Base-by-base conservation (phyloP, 2,113 vertebrate genomes). In the Athene cunicularia region DNA sequence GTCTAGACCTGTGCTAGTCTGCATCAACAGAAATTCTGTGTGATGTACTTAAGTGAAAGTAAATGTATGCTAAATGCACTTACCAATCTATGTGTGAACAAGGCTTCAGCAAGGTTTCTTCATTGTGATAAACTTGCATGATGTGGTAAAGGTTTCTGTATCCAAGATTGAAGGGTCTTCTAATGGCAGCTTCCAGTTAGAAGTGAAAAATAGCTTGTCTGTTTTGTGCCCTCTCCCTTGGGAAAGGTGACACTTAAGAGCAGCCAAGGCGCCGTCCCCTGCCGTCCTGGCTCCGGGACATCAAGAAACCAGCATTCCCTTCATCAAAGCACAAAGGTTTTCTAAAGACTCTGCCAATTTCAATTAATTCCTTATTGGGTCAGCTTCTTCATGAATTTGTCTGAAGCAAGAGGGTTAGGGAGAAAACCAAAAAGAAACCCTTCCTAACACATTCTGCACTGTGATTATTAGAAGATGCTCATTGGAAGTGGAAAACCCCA, bases 201-300 rank as follows among this genome's bases (percentile, higher is more conserved):
- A 39, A 73, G 16, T 70, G 59, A 66, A 60, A 39, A 35, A 1
- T 6, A 49, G 7, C 35, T 84, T 0, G 0, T 58, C 27, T 80
- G 14, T 43, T 70, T 43, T 77, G 45, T 86, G 49, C 24, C 55
- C 8, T 62, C 12, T 70, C 30, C 67, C 50, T 43, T 55, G 39
- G 50, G 43, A 50, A 22, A 26, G n/a, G 32, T 52, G 56, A 41
- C 0, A 0, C 27, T 60, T 35, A 33, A 33, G 45, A 92, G 75
- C 62, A 92, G 79, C 35, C 33, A 19, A 37, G 37, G 47, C 20
- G 9, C 72, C 2, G 1, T 55, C 15, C 9, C 45, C 55, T 80
- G 63, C 8, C 0, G 3, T 73, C 66, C 24, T 32, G 24, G 26
- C 27, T 24, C 62, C 18, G 5, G 2, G 4, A 5, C 12, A 30